phyloP scores from a whole-genome alignment of 2,888 invertebrate genomes.

The Nyleta sp. region DNA sequence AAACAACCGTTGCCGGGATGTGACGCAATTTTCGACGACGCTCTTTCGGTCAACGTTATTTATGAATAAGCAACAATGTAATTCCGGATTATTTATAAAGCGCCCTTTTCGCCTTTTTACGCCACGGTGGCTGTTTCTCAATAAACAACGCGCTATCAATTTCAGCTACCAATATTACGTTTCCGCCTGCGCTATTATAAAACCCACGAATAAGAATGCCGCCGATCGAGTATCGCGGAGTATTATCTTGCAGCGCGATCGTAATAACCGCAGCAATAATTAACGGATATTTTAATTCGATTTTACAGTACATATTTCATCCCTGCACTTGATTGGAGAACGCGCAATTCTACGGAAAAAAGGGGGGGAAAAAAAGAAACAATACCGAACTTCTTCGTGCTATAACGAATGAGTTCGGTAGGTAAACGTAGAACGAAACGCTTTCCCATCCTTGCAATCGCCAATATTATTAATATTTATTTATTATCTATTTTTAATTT shows the following conservation, averaged over 20 bases:
- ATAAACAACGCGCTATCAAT: constrained; percentile 38
- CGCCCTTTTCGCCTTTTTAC: not conserved
- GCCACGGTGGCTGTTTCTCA: constrained; percentile 20
- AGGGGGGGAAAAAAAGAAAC: too few species aligned
- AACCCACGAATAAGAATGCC: constrained; percentile 45
- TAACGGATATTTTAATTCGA: constrained; percentile 34
- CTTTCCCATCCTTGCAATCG: too few species aligned
- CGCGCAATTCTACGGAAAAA: too few species aligned
- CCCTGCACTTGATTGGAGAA: too few species aligned
- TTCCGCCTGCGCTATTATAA: constrained; percentile 36
- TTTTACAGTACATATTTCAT: too few species aligned
- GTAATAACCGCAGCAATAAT: constrained; percentile 36
- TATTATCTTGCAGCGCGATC: constrained; percentile 26
- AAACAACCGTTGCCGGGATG: not conserved
- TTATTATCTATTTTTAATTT: too few species aligned
- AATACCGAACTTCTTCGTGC: too few species aligned
- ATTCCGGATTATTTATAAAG: constrained; percentile 5
- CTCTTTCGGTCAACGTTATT: not conserved
- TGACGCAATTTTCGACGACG: constrained; percentile 1
- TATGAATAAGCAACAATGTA: constrained; percentile 7
- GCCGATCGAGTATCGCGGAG: constrained; percentile 19
- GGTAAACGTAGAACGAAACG: too few species aligned
- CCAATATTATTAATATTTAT: too few species aligned
- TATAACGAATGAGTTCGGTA: too few species aligned
- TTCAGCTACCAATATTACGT: constrained; percentile 57